Evolutionary conservation across 2,888 invertebrate genomes (phyloP), one percentile per base, ranked within the genome.

Genomic region (Ophioninae sp.): DNA sequence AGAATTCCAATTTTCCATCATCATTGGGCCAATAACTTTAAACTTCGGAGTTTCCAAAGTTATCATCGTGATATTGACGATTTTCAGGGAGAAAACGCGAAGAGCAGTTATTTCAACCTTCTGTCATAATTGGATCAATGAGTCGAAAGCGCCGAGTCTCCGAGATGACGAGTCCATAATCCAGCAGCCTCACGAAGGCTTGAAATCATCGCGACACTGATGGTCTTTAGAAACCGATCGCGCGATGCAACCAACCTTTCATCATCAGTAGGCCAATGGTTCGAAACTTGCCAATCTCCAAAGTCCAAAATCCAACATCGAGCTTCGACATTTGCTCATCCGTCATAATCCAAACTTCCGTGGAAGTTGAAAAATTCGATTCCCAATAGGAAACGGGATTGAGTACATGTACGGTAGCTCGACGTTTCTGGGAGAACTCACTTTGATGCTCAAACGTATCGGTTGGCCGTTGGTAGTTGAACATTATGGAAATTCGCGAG

Each of bases 291-390:
- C 2, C 30, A 50, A 6, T 50, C 50, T 1, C 50, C 13, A 17
- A 5, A 68, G 8, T 30, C 23, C 17, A 7, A 23, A 68, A 3
- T 23, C 57, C 17, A 21, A 7, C 6, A 39, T 41, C 57, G 10
- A 21, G 21, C 17, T 41, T 41, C 41, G 23, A 37, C 23, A 23
- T 8, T 65, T 62, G 44, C 23, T 67, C 41, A 68, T 76, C 76
- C 20, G 50, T 76, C 76, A 68, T 59, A 21, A 76, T 68, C 23
- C n/a, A 76, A 68, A 76, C 76, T 76, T 59, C 39, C 67, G 13
- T 10, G n/a, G 7, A 59, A 23, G n/a, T 13, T 7, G 39, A 39
- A 39, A n/a, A 59, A 23, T 44, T 73, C 44, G 41, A 6, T 7
- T 61, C 10, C 41, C 17, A 50, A 44, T 50, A 21, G 62, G 10